phyloP scores from a whole-genome alignment of 2,888 invertebrate species.

The Drosophila atripex region DNA sequence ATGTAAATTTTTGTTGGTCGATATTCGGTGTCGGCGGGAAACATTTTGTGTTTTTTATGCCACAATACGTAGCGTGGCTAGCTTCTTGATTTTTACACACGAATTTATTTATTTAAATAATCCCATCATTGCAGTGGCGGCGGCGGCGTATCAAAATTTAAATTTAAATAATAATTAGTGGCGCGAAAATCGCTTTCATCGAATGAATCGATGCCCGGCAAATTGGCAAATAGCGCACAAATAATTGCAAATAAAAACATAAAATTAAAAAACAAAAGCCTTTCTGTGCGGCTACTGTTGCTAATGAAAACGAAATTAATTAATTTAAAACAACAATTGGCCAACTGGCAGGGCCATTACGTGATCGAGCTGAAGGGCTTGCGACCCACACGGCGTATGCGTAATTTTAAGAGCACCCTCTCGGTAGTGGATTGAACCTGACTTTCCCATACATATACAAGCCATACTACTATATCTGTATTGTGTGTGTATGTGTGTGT shows the following conservation, averaged over 20 bases:
- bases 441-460: slow-evolving; percentile 9
- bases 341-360: slow-evolving; percentile 31
- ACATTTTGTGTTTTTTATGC: slow-evolving; percentile 4
- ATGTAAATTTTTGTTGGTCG: slow-evolving; percentile 23
- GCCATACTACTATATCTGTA: not conserved
- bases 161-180: slow-evolving; percentile 78
- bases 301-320: slow-evolving; percentile 74
- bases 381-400: slow-evolving; percentile 53
- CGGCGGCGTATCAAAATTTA: slow-evolving; percentile 65
- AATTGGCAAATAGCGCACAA: slow-evolving; percentile 69
- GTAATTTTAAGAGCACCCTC: slow-evolving; percentile 57
- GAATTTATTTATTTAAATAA: slow-evolving; percentile 74
- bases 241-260: slow-evolving; percentile 67
- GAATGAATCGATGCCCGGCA: slow-evolving; percentile 52
- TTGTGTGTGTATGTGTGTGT: slow-evolving; percentile 17
- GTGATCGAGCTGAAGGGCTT: slow-evolving; percentile 26
- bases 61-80: slow-evolving; percentile 11
- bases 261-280: slow-evolving; percentile 67
- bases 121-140: slow-evolving; percentile 44
- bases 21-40: slow-evolving; percentile 5
- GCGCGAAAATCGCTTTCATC: slow-evolving; percentile 71
- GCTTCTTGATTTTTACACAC: slow-evolving; percentile 43
- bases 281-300: slow-evolving; percentile 46
- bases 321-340: slow-evolving; percentile 75
- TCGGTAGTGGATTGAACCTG: slow-evolving; percentile 12